Evolutionary conservation across 2,888 invertebrate genomes (phyloP), one percentile per base, ranked within the genome.

Genomic region (Tachina lurida): DNA sequence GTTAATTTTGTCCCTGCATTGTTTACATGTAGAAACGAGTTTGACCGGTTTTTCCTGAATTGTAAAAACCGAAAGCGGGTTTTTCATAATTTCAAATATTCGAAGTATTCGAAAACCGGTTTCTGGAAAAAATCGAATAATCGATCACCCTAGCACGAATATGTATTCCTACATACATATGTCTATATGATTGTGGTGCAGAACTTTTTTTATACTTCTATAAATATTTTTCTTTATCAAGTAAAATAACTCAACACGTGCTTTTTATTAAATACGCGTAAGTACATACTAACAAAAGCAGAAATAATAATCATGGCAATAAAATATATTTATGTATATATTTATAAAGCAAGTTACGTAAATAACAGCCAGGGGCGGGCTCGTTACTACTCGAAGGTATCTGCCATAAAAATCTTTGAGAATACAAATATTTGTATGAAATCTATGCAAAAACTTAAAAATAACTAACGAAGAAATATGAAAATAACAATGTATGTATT

Each of bases 351-450:
- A 31, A 31, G 31, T 75, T 83, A 65, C 76, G 65, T 67, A 78
- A 78, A 75, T 45, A 62, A 70, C 60, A 60, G 22, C 63, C 58
- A 58, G 58, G 60, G 65, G 65, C 76, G 65, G 49, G 31, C 41
- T 67, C 39, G 31, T 22, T 45, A 63, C 63, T 41, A n/a, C n/a
- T n/a, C n/a, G n/a, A n/a, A n/a, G n/a, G n/a, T n/a, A 67, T 73
- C 49, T 65, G 41, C 39, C 63, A 76, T 22, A 39, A 5, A 67
- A 65, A 77, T 77, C 73, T 60, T 67, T 70, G 73, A 78, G 83
- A 83, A 83, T 77, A 67, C 73, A 83, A 77, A 71, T 65, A 43
- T 41, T 39, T 62, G 54, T 43, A 49, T 49, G 10, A 39, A 52
- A 79, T 5, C 45, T 10, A 43, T 54, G 8, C 54, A n/a, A 45